Evolutionary conservation across 2,113 vertebrate genomes (phyloP).

Genomic region (Gallinago media): DNA sequence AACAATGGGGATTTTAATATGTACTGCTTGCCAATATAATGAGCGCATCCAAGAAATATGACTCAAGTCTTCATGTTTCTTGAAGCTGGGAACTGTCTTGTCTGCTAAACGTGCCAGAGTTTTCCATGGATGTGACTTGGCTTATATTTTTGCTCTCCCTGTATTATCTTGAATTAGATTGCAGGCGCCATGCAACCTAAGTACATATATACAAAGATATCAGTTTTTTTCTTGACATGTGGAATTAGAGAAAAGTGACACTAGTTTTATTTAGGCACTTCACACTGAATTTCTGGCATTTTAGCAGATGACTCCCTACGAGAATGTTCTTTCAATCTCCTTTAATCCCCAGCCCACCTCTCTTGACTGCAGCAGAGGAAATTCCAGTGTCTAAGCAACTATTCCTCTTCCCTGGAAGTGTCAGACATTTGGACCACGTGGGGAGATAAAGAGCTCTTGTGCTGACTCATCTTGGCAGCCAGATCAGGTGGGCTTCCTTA

Average conservation of each 20-base stretch:
- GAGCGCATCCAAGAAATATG: constrained; percentile 31
- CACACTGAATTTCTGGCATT: not conserved
- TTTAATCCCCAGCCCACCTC: constrained; percentile 1
- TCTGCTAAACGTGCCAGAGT: constrained; percentile 5
- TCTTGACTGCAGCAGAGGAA: constrained; percentile 26
- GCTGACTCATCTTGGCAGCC: constrained; percentile 10
- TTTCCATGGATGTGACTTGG: constrained; percentile 34
- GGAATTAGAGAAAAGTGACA: not conserved
- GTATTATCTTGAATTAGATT: not conserved
- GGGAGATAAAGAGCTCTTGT: not conserved
- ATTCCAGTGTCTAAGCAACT: constrained; percentile 23
- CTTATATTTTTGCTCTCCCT: constrained; percentile 6
- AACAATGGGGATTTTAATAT: constrained; percentile 16
- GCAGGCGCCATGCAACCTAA: not conserved
- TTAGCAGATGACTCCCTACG: not conserved
- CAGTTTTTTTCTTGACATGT: not conserved
- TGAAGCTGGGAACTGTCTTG: constrained; percentile 39
- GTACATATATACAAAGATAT: not conserved
- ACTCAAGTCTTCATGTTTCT: constrained; percentile 27
- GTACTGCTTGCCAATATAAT: constrained; percentile 21
- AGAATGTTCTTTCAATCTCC: not conserved
- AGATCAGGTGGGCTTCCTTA: not conserved
- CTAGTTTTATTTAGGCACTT: not conserved
- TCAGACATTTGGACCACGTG: not conserved
- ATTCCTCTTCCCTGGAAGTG: not conserved